Conservation (phyloP, 2,888 invertebrate genomes). For the Drosophila incognita region DNA sequence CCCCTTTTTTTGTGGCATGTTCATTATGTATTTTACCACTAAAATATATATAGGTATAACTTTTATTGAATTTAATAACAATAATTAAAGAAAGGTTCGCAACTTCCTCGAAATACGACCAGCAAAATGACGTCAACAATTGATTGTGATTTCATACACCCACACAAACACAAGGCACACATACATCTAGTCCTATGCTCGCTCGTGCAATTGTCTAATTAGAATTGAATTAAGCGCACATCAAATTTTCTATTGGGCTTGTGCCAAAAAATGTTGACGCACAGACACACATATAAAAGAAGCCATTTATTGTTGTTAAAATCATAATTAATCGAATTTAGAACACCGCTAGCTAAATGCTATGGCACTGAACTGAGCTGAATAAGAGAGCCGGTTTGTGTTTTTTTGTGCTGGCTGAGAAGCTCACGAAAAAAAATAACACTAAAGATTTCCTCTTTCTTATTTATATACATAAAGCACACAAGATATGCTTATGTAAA, state of each 20-base stretch:
- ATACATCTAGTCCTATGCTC: conserved; percentile 8
- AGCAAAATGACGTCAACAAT: conserved; percentile 55
- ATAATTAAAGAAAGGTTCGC: conserved; percentile 9
- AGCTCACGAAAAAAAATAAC: conserved; percentile 11
- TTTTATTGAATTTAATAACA: background rate
- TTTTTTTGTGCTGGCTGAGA: conserved; percentile 33
- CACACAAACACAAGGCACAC: background rate
- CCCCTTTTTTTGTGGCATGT: background rate
- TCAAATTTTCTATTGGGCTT: conserved; percentile 21
- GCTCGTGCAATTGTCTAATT: conserved; percentile 69
- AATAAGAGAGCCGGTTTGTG: conserved; percentile 60
- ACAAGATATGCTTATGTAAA: conserved; percentile 62
- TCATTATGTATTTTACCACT: background rate
- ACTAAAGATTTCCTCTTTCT: conserved; percentile 49
- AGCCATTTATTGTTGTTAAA: conserved; percentile 54
- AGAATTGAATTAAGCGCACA: conserved; percentile 67
- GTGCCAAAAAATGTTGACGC: conserved; percentile 41
- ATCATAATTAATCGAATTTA: conserved; percentile 76
- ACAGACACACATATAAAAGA: conserved; percentile 16
- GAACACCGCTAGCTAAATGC: conserved; percentile 68
- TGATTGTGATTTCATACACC: conserved; percentile 45
- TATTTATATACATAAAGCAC: conserved; percentile 13
- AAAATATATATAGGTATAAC: background rate
- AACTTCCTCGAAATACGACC: conserved; percentile 21
- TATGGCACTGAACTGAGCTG: conserved; percentile 35